Base-by-base conservation (phyloP, 2,888 invertebrate genomes). In the Agrochola circellaris region DNA sequence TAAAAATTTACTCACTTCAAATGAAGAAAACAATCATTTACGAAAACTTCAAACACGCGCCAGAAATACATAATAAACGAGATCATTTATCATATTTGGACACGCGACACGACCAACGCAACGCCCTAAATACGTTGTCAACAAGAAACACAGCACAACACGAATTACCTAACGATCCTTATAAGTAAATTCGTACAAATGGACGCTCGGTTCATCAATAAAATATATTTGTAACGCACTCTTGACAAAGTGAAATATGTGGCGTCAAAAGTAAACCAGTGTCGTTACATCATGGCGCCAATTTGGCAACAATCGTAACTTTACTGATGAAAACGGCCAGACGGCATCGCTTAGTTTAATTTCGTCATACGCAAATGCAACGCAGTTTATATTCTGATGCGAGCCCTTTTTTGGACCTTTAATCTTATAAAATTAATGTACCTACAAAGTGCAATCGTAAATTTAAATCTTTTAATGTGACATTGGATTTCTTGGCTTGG, bases 11-110 rank as follows among this genome's bases (percentile, higher is more conserved):
- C 66, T 76, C 60, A 67, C 42, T 77, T 77, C 38, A 80, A 61
- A 71, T 56, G 48, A 64, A 77, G 72, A 68, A 75, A 84, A 75
- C 65, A 60, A 76, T 73, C 23, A 72, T 68, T 81, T 70, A 79
- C 79, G 76, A 68, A 82, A 82, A 69, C 66, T 62, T 67, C 38
- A 79, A 82, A 75, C 75, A 75, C 77, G 70, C 54, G 73, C 73
- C 71, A 81, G 76, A 75, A 77, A 82, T 77, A 73, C 70, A 73
- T 77, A 73, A 67, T 77, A 76, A 71, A 81, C 73, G 78, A 78
- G 51, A 75, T 80, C 84, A 89, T 90, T 86, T 83, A 87, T 90
- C 87, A 89, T 79, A 77, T 85, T 89, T 79, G 79, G 86, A 86
- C 87, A 90, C 83, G 87, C 82, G 61, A 87, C 81, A 85, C 72